Conservation (phyloP, 2,797 vertebrate genomes). For the Eleutherodactylus coqui region DNA sequence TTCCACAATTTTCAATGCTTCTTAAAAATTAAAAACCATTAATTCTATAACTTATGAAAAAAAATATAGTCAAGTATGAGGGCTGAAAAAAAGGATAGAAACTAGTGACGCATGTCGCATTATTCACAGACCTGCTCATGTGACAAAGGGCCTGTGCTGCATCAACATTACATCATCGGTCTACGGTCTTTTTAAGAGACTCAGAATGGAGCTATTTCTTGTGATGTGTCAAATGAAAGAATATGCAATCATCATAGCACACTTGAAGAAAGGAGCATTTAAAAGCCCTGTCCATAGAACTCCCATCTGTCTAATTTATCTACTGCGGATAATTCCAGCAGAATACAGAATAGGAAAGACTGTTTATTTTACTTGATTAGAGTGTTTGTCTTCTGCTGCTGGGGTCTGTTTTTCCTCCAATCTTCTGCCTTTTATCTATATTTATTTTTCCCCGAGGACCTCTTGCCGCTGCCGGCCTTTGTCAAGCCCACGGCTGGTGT, state of each 20-base stretch:
- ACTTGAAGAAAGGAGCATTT: conserved; percentile 57
- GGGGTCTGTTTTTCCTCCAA: conserved; percentile 53
- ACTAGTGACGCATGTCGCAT: conserved; percentile 36
- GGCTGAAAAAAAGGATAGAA: neutral
- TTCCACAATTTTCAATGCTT: neutral
- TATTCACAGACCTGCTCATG: conserved; percentile 14
- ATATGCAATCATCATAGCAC: conserved; percentile 54
- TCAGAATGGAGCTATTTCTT: conserved; percentile 45
- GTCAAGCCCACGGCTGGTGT: conserved; percentile 36
- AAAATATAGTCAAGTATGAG: neutral
- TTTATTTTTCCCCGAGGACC: conserved; percentile 52
- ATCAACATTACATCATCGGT: conserved; percentile 54
- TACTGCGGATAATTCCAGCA: conserved; percentile 42
- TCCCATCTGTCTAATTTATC: conserved; percentile 62
- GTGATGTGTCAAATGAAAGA: conserved; percentile 58
- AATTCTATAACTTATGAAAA: neutral
- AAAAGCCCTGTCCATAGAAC: conserved; percentile 49
- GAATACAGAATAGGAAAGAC: conserved; percentile 44
- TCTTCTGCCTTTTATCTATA: conserved; percentile 33
- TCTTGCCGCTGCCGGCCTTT: conserved; percentile 58
- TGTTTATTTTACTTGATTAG: conserved; percentile 62
- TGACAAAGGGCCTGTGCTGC: conserved; percentile 42
- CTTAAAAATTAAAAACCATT: neutral
- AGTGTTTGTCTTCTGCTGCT: conserved; percentile 50
- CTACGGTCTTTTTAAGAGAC: conserved; percentile 37